A percentile compares a stretch with the other conserved stretches of the same genome.
Conservation (phyloP, 2,888 invertebrate species). For the Brachylomia viminalis region DNA sequence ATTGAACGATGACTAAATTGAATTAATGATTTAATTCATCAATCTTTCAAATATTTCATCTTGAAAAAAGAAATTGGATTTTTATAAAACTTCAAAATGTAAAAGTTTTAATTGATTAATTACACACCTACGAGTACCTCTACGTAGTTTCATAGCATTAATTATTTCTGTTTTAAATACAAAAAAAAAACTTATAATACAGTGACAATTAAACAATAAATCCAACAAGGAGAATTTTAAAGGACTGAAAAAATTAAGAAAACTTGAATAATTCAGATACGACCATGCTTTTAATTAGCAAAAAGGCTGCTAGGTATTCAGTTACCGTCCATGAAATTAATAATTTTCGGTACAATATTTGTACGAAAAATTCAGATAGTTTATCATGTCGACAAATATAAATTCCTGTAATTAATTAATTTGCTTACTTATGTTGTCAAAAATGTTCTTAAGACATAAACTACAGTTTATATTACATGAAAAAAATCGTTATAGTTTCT, state of each 20-base stretch:
- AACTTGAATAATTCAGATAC: background rate
- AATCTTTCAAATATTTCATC: too few species aligned
- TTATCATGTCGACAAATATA: constrained; percentile 39
- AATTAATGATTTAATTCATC: background rate
- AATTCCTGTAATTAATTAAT: constrained; percentile 46
- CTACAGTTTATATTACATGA: constrained; percentile 29
- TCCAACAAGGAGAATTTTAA: background rate
- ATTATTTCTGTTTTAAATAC: background rate
- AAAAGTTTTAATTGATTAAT: background rate
- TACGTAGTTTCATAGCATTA: background rate
- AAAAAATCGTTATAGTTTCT: constrained; percentile 17
- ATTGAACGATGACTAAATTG: background rate
- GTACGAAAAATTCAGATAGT: background rate
- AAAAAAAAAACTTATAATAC: background rate
- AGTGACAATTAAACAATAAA: background rate
- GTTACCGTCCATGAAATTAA: constrained; percentile 14
- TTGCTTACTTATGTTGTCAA: constrained; percentile 21
- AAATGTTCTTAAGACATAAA: constrained; percentile 11
- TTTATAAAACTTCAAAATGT: background rate
- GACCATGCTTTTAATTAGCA: background rate
- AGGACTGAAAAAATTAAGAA: background rate
- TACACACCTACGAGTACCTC: too few species aligned
- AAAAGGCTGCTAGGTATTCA: background rate
- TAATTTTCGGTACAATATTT: constrained; percentile 2
- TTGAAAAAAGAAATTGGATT: background rate